Evolutionary conservation across 1,140 invertebrate genomes (phyloP), one percentile per base, ranked within the genome.

Genomic region (Potamilus streckersoni): DNA sequence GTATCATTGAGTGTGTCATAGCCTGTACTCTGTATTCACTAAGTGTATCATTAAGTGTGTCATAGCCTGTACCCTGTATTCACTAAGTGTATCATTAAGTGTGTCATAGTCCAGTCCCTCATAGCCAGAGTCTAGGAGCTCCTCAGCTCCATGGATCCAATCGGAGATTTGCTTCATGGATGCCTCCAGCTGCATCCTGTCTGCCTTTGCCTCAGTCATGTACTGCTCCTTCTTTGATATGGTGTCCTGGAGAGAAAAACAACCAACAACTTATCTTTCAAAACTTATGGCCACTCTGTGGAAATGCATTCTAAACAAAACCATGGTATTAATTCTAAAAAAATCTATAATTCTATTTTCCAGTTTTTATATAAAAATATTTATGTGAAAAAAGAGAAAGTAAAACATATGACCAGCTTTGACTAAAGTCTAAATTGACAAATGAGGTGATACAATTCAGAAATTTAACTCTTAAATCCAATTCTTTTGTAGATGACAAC

Each of bases 131-230:
- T 94, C 92, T 13, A 98, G 86, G 31, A 94, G 91, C 68, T 94
- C 92, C 78, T 95, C 93, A 5, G 96, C 96, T 82, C 96, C 95
- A 77, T 94, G 93, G 0, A 97, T 93, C 96, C 96, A 98, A 58
- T 92, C 92, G 76, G 93, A 93, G 5, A 98, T 81, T 60, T 92
- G 90, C 94, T 94, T 84, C 80, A 83, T 89, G 57, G 82, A 87
- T 76, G 76, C 85, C 79, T 87, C 89, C 84, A 84, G 95, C 93
- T 38, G 94, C 93, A 11, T 94, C 88, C 75, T 91, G 90, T 82
- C 93, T 90, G 69, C 71, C 67, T 83, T 80, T 13, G 84, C 85
- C 17, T 83, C 81, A 80, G 95, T 95, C 58, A 96, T 92, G 74
- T 95, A 92, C 80, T 94, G 92, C 83, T 94, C 94, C 84, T 96